Percentiles rank a stretch among this genome's conserved stretches.
These are phyloP conservation scores for Philonicus albiceps DNA, from an alignment of 2,888 invertebrate species.

Conservation along the genomic window DNA sequence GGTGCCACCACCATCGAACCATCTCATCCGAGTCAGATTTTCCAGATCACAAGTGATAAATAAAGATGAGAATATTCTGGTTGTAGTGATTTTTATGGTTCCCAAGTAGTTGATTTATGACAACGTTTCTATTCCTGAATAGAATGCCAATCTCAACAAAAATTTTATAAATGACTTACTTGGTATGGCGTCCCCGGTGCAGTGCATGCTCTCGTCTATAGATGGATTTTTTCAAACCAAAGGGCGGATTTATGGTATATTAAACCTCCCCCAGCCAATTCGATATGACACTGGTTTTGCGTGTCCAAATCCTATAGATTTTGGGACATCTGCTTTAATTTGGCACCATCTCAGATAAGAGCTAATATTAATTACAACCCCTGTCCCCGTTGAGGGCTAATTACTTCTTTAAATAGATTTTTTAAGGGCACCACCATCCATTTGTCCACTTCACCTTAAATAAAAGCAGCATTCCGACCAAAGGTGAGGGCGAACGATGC, in stretches of 20 bases:
- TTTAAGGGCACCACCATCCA: constrained; percentile 1
- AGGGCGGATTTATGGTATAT: neutral
- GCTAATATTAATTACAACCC: neutral
- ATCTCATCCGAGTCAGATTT: constrained; percentile 44
- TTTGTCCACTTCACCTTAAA: constrained; percentile 30
- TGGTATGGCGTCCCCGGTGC: neutral
- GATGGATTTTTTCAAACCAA: neutral
- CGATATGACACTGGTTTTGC: neutral
- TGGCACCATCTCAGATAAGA: neutral
- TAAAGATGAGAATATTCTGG: constrained; percentile 47
- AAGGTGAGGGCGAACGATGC: neutral
- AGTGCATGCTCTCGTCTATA: neutral
- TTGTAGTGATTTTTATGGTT: constrained; percentile 43
- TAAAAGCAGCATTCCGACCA: neutral
- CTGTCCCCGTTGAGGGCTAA: neutral
- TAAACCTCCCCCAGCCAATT: neutral
- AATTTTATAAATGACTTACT: constrained; percentile 34
- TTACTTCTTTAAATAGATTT: constrained; percentile 19
- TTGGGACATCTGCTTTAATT: neutral
- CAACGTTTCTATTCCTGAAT: constrained; percentile 17
- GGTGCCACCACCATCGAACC: neutral
- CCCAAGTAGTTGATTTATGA: constrained; percentile 43
- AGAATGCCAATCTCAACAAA: constrained; percentile 22
- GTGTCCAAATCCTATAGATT: neutral
- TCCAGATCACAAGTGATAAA: constrained; percentile 47